Base-by-base conservation (phyloP, 2,888 invertebrate genomes). In the Choreutis nemorana region DNA sequence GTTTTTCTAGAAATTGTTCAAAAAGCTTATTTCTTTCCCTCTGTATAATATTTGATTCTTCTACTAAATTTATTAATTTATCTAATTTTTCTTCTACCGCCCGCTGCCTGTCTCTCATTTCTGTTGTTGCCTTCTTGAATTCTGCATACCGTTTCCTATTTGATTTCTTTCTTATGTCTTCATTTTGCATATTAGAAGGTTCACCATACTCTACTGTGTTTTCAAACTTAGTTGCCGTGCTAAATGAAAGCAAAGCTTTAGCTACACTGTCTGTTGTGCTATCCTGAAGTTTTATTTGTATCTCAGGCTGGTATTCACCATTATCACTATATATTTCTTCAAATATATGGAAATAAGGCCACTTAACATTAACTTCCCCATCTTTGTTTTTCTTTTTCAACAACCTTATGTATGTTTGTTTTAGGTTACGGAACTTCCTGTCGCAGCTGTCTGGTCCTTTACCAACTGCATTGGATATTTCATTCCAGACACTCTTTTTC, bases 41-140 rank as follows among this genome's bases (percentile, higher is more conserved):
- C 39, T 78, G 78, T 42, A 78, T 78, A 34, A 40, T 62, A 42
- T 78, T 78, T 16, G 78, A 78, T 46, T 77, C 75, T 48, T 75
- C 67, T 23, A 78, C 75, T 37, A 75, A 70, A 55, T 55, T 65
- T 31, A 78, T 70, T 42, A 78, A 36, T 33, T 61, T 70, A 58
- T 78, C 75, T 51, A 78, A 45, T 36, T 78, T 78, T 20, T 67
- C 64, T 43, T 78, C 78, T 0, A 78, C 68, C n/a, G 55, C 47
- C 32, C 52, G 51, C 36, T 78, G 78, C 21, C 78, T 55, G 27
- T 73, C 73, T 36, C 63, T 57, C 54, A 78, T 65, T 50, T 78
- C 77, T 36, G 63, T 35, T 2, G 75, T 63, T 1, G 64, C 62
- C 47, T 71, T 75, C 23, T 58, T 55, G 28, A 78, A 66, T 24